Conservation (phyloP, 2,113 vertebrate species). For the Alexandromys fortis region DNA sequence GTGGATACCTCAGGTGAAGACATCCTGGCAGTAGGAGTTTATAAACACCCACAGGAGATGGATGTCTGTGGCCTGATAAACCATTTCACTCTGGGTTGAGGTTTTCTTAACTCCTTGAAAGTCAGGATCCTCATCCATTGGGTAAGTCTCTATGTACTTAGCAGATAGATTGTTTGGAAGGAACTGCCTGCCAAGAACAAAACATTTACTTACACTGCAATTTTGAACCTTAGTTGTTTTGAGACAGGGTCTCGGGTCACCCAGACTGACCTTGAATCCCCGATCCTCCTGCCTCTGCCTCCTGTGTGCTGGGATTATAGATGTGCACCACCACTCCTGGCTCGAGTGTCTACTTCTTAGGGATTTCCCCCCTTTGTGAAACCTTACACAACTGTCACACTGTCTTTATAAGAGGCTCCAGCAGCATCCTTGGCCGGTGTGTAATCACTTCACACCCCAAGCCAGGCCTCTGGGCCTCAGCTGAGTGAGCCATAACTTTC, state of each 20-base stretch:
- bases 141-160: not conserved
- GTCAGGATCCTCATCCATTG: not conserved
- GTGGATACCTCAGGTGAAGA: not conserved
- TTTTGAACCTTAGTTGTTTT: not conserved
- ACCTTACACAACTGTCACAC: not conserved
- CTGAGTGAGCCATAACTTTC: not conserved
- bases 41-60: not conserved
- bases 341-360: not conserved
- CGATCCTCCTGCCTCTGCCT: not conserved
- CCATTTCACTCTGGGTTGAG: not conserved
- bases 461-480: not conserved
- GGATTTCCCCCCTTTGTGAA: not conserved
- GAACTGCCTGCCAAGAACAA: slow-evolving; percentile 6
- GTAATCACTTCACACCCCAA: not conserved
- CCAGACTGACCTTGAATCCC: not conserved
- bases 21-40: not conserved
- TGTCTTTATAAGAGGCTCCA: not conserved
- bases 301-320: not conserved
- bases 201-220: not conserved
- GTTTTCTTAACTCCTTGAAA: slow-evolving; percentile 39
- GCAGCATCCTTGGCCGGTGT: no score
- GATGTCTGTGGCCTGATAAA: not conserved
- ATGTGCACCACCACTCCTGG: not conserved
- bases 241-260: not conserved
- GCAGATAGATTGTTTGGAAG: not conserved